Evolutionary conservation across 2,113 vertebrate species (phyloP).

Genomic region (Anthoscopus minutus): DNA sequence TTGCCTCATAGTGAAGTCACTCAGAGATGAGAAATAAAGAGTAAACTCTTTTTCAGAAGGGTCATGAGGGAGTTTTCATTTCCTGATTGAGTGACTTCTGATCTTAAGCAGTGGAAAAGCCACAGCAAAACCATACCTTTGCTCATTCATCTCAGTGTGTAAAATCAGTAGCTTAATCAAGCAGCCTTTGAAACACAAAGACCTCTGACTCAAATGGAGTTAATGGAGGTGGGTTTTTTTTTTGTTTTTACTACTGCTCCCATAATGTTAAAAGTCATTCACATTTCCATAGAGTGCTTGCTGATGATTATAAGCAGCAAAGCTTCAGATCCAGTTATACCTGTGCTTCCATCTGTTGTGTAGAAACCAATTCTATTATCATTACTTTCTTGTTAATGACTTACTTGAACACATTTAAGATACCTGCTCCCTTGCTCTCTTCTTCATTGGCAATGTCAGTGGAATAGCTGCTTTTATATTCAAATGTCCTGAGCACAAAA

Average conservation of each 20-base stretch:
- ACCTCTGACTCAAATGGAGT: background rate
- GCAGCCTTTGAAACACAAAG: slow-evolving; percentile 17
- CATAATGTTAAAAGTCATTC: slow-evolving; percentile 1
- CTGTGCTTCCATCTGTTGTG: slow-evolving; percentile 30
- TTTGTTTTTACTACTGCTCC: background rate
- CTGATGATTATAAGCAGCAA: slow-evolving; percentile 21
- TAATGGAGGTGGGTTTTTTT: background rate
- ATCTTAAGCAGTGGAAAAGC: background rate
- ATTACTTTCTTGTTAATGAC: slow-evolving; percentile 25
- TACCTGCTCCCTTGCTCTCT: background rate
- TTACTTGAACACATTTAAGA: slow-evolving; percentile 8
- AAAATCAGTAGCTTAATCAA: background rate
- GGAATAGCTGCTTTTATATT: slow-evolving; percentile 9
- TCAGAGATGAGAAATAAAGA: background rate
- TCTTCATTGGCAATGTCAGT: background rate
- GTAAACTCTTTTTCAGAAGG: background rate
- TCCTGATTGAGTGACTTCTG: background rate
- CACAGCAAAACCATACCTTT: background rate
- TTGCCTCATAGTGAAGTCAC: background rate
- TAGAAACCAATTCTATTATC: slow-evolving; percentile 16
- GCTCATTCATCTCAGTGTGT: background rate
- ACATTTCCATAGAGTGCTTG: background rate
- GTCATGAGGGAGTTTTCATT: background rate
- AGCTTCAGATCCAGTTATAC: slow-evolving; percentile 25
- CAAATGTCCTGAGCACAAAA: background rate